Conservation (phyloP, 2,113 vertebrate genomes). For the Anolis sagrei region DNA sequence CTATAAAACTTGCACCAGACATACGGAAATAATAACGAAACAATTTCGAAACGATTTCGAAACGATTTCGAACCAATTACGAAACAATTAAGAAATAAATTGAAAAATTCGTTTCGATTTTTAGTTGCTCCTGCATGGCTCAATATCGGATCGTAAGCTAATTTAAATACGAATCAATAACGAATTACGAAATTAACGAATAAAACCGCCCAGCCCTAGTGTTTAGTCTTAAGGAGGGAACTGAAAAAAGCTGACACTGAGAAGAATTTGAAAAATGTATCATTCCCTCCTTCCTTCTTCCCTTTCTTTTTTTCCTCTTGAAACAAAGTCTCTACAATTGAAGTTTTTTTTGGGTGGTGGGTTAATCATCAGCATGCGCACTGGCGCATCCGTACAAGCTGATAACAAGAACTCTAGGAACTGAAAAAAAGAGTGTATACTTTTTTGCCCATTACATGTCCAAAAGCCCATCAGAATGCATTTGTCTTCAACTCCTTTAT, state of each 20-base stretch:
- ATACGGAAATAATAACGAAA: too few species aligned
- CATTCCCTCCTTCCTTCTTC: neutral
- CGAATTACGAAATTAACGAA: too few species aligned
- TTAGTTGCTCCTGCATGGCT: too few species aligned
- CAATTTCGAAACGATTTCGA: too few species aligned
- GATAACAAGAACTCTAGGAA: neutral
- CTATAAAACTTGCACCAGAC: too few species aligned
- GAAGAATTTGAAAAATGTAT: conserved; percentile 25
- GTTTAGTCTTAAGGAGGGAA: conserved; percentile 30
- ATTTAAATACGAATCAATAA: too few species aligned
- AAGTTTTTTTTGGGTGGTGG: neutral
- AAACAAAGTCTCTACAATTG: conserved; percentile 43
- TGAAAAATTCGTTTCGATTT: too few species aligned
- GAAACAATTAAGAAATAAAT: too few species aligned
- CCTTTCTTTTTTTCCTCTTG: neutral
- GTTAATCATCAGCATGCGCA: conserved; percentile 46
- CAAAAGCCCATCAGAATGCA: conserved; percentile 94
- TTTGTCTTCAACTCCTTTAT: conserved; percentile 91
- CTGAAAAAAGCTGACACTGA: neutral
- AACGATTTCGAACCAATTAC: too few species aligned
- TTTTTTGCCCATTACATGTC: conserved; percentile 84
- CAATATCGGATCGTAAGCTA: too few species aligned
- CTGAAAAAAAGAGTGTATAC: conserved; percentile 69
- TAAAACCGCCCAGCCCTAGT: too few species aligned
- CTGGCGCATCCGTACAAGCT: conserved; percentile 25